Evolutionary conservation across 2,888 invertebrate genomes (phyloP).

Genomic region (Rotaria macrura): DNA sequence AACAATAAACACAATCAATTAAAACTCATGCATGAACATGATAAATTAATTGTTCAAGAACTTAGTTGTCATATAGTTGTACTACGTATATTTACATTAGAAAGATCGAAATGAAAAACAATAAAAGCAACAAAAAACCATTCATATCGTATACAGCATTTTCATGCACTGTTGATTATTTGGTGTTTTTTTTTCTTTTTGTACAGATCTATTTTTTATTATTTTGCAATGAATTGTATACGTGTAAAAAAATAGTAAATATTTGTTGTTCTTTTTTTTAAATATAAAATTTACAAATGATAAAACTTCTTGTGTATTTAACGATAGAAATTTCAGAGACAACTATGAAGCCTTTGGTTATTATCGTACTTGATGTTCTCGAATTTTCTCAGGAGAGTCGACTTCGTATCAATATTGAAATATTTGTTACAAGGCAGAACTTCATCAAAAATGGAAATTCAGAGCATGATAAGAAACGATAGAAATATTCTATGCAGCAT

Average conservation of each 20-base stretch:
- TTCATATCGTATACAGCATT: neutral
- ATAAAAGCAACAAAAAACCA: too few relatives aligned
- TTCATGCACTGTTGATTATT: neutral
- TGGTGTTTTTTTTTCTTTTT: neutral
- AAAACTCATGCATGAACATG: neutral
- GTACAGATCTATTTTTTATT: neutral
- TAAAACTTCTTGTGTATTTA: neutral
- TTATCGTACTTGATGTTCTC: too few relatives aligned
- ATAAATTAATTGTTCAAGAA: constrained; percentile 4
- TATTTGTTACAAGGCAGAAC: too few relatives aligned
- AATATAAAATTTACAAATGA: neutral
- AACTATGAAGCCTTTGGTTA: too few relatives aligned
- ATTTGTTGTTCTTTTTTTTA: neutral
- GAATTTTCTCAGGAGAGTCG: too few relatives aligned
- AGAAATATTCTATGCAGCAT: too few relatives aligned
- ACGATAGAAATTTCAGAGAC: too few relatives aligned
- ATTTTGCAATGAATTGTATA: neutral
- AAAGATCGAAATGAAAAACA: neutral
- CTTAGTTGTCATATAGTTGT: neutral
- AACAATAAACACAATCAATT: neutral
- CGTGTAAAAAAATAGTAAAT: neutral
- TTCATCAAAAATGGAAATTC: too few relatives aligned
- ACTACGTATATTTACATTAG: neutral
- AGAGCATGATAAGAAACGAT: too few relatives aligned
- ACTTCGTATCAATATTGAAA: too few relatives aligned